These are phyloP conservation scores for Neolamprologus toae DNA, from an alignment of 2,113 vertebrate genomes.

Conservation along the genomic window DNA sequence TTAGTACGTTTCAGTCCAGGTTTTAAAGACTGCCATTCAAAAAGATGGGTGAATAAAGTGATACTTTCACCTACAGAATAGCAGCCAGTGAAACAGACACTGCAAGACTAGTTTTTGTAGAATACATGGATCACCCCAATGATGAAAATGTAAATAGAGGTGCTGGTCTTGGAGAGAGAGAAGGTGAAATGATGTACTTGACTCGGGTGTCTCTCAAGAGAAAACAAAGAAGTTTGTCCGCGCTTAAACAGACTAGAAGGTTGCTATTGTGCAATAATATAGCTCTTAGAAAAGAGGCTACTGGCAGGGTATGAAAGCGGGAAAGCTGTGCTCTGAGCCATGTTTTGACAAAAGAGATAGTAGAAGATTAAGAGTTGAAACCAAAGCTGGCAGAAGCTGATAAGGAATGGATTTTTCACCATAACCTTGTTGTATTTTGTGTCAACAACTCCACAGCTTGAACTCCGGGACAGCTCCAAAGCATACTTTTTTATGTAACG, in stretches of 20 bases:
- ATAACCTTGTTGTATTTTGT: slow-evolving; percentile 9
- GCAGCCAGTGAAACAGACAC: not conserved
- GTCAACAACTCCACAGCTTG: not conserved
- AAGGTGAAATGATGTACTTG: slow-evolving; percentile 6
- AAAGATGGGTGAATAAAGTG: not conserved
- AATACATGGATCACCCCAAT: not conserved
- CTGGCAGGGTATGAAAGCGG: slow-evolving; percentile 6
- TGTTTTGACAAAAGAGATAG: slow-evolving; percentile 49
- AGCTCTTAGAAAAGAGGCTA: slow-evolving; percentile 27
- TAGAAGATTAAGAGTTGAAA: slow-evolving; percentile 46
- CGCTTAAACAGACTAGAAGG: slow-evolving; percentile 15
- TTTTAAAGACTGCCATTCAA: not conserved
- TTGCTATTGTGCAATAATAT: slow-evolving; percentile 21
- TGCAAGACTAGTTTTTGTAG: not conserved
- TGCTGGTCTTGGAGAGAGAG: not conserved
- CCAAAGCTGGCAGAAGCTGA: slow-evolving; percentile 34
- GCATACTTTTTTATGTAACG: not conserved
- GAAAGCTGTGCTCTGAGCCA: not conserved
- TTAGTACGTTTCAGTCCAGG: not conserved
- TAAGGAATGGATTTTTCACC: slow-evolving; percentile 8
- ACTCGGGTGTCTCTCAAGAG: slow-evolving; percentile 15
- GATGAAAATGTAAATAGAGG: not conserved
- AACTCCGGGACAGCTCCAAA: not conserved
- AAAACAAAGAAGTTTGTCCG: slow-evolving; percentile 39
- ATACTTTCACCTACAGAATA: not conserved